Conservation (phyloP, 2,888 invertebrate genomes). For the Arge pagana region DNA sequence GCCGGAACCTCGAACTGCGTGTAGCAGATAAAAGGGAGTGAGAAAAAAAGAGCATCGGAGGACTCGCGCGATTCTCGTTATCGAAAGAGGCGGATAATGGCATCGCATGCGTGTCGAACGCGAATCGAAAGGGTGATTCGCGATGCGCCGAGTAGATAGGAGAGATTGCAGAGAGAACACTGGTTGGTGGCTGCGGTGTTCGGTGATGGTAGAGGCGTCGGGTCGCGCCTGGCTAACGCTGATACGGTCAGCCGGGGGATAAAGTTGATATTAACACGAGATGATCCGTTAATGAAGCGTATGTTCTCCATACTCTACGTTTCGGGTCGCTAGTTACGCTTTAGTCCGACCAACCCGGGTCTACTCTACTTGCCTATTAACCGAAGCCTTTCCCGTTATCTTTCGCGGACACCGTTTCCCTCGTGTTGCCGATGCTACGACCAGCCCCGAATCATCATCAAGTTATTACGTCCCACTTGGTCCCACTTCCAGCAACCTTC, state of each 20-base stretch:
- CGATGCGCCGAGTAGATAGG: slow-evolving; percentile 48
- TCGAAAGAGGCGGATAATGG: background rate
- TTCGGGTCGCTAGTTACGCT: slow-evolving; percentile 21
- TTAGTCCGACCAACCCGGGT: slow-evolving; percentile 16
- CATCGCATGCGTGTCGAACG: background rate
- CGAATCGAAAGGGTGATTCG: slow-evolving; percentile 48
- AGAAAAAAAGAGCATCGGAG: background rate
- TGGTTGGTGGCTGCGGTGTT: slow-evolving; percentile 16
- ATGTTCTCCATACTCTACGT: slow-evolving; percentile 49
- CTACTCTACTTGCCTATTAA: slow-evolving; percentile 45
- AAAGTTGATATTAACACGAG: slow-evolving; percentile 60
- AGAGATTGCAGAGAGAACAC: slow-evolving; percentile 45
- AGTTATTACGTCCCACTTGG: slow-evolving; percentile 7
- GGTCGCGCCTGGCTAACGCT: slow-evolving; percentile 54
- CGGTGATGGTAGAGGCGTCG: slow-evolving; percentile 24
- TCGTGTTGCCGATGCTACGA: slow-evolving; percentile 30
- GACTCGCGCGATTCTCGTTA: too few relatives aligned
- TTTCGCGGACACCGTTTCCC: slow-evolving; percentile 43
- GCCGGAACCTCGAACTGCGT: slow-evolving; percentile 18
- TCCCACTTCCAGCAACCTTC: slow-evolving; percentile 1
- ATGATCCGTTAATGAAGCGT: slow-evolving; percentile 60
- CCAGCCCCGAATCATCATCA: too few relatives aligned
- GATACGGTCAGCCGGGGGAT: slow-evolving; percentile 58
- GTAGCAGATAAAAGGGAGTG: slow-evolving; percentile 5
- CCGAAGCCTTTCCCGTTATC: slow-evolving; percentile 56